These are phyloP conservation scores for Ctenoplectra terminalis DNA, from an alignment of 1,140 invertebrate species.

Conservation along the genomic window DNA sequence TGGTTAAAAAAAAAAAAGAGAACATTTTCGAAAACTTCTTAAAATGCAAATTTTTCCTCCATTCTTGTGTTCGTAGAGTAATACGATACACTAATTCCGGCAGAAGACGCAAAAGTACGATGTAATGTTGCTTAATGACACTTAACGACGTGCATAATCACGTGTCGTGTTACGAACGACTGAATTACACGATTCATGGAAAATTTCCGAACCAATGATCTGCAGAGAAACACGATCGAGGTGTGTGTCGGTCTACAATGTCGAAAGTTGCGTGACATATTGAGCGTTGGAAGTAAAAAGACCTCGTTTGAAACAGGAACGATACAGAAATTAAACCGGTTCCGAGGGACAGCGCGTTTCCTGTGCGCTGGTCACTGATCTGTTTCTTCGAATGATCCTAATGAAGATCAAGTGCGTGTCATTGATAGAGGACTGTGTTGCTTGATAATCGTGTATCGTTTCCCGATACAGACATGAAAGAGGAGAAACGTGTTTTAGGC, in stretches of 20 bases:
- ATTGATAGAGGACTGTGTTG: not conserved
- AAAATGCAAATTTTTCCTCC: no score
- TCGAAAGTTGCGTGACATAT: conserved; percentile 10
- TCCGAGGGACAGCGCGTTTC: not conserved
- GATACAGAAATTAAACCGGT: not conserved
- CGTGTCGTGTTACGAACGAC: not conserved
- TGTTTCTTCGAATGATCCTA: no score
- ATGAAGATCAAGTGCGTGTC: not conserved
- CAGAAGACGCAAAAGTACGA: not conserved
- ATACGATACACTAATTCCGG: no score
- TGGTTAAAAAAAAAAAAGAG: not conserved
- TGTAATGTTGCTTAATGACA: conserved; percentile 8
- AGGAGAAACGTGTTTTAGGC: no score
- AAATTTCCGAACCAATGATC: not conserved
- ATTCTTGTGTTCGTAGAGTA: not conserved
- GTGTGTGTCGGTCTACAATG: not conserved
- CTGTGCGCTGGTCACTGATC: not conserved
- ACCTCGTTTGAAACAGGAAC: not conserved
- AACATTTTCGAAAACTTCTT: no score
- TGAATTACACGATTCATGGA: not conserved
- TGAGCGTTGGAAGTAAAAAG: no score
- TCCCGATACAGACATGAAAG: no score
- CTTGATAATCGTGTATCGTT: not conserved
- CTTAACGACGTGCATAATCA: conserved; percentile 2
- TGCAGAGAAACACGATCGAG: not conserved